Evolutionary conservation across 1,140 invertebrate species (phyloP).

Genomic region (Copidosoma floridanum): DNA sequence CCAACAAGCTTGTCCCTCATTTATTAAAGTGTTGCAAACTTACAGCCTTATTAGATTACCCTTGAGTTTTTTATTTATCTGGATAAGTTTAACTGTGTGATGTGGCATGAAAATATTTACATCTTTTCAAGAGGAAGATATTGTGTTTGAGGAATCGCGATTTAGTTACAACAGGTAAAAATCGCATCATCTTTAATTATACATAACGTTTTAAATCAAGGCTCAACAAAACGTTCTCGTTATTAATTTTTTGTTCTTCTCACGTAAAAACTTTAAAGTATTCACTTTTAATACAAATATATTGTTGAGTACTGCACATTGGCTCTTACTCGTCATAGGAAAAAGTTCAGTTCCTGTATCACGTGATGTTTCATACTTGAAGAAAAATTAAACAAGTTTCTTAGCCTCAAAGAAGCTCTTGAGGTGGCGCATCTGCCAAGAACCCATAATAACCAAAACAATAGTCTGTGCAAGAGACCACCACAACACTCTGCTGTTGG

Average conservation of each 20-base stretch:
- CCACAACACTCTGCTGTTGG: slow-evolving; percentile 94
- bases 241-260: slow-evolving; percentile 12
- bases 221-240: slow-evolving; percentile 13
- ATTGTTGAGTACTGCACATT: slow-evolving; percentile 17
- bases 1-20: no score
- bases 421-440: slow-evolving; percentile 99
- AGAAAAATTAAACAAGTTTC: slow-evolving; percentile 84
- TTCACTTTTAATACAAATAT: slow-evolving; percentile 16
- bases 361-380: no score
- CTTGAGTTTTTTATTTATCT: no score
- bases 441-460: slow-evolving; percentile 88
- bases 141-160: no score
- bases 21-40: no score
- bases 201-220: slow-evolving; percentile 4
- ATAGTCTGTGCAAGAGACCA: slow-evolving; percentile 94
- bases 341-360: slow-evolving; percentile 13
- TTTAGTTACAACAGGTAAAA: no score
- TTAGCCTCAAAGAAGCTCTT: slow-evolving; percentile 99
- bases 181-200: not conserved
- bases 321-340: slow-evolving; percentile 8
- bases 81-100: no score
- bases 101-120: no score
- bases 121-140: no score
- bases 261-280: slow-evolving; percentile 8
- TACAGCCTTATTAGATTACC: no score